Evolutionary conservation across 2,888 invertebrate genomes (phyloP).

Genomic region (Axea sp.): DNA sequence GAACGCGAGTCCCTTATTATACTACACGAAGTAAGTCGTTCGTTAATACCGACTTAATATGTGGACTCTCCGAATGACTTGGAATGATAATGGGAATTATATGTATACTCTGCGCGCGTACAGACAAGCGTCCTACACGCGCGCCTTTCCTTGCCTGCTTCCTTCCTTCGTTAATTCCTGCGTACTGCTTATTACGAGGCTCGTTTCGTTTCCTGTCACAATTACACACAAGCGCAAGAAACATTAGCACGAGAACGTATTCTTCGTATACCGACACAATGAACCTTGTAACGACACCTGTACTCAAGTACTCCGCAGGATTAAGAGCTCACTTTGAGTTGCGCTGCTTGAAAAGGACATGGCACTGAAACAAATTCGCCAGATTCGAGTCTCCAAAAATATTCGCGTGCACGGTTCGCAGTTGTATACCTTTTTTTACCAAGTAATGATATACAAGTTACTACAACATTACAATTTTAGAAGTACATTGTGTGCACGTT

Average conservation of each 20-base stretch:
- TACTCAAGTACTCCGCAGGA: neutral
- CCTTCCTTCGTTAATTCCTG: conserved; percentile 32
- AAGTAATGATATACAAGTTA: too few relatives aligned
- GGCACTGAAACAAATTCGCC: neutral
- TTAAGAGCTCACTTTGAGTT: conserved; percentile 6
- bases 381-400: too few relatives aligned
- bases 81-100: conserved; percentile 50
- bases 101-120: conserved; percentile 1
- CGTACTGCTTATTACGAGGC: conserved; percentile 7
- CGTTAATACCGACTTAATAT: conserved; percentile 69
- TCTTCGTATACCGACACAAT: conserved; percentile 22
- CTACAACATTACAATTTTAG: too few relatives aligned
- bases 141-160: conserved; percentile 15
- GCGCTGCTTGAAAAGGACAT: neutral
- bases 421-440: too few relatives aligned
- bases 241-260: conserved; percentile 32
- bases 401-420: too few relatives aligned
- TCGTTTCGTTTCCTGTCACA: conserved; percentile 23
- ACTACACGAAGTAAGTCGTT: conserved; percentile 73
- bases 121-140: conserved; percentile 9
- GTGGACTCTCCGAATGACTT: conserved; percentile 46
- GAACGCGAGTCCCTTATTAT: conserved; percentile 72
- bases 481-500: too few relatives aligned
- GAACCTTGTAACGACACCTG: conserved; percentile 43
- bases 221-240: conserved; percentile 34